Percentiles rank a stretch among this genome's conserved stretches.
Conservation (phyloP, 2,113 vertebrate species). For the Epinephelus cyanopodus region DNA sequence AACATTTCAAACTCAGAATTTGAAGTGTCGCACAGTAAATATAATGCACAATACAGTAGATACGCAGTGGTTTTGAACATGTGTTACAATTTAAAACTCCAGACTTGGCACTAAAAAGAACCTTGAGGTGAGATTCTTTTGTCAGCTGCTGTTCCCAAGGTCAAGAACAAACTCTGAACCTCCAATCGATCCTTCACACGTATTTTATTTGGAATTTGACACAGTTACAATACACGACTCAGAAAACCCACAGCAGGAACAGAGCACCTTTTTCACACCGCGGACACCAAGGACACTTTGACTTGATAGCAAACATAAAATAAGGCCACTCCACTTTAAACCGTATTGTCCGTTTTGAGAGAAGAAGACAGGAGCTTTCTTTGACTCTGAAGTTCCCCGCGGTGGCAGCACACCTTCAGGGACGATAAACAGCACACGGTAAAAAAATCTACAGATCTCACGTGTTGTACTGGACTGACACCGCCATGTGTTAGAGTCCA, state of each 20-base stretch:
- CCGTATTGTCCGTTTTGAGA: slow-evolving; percentile 59
- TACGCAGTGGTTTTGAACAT: fast-evolving
- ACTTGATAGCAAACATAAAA: slow-evolving; percentile 37
- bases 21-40: no score
- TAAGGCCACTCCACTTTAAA: slow-evolving; percentile 73
- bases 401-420: slow-evolving; percentile 10
- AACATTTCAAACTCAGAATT: not conserved
- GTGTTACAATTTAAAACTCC: not conserved
- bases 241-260: slow-evolving; percentile 40
- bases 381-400: not conserved
- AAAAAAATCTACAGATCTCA: slow-evolving; percentile 3
- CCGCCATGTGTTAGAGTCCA: not conserved
- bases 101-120: not conserved
- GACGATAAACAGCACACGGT: not conserved
- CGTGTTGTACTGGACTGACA: not conserved
- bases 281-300: slow-evolving; percentile 57
- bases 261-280: not conserved
- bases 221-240: slow-evolving; percentile 50
- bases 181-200: not conserved
- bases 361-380: slow-evolving; percentile 53
- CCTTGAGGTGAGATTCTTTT: not conserved
- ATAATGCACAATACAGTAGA: not conserved
- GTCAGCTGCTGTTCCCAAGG: not conserved
- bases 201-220: slow-evolving; percentile 61
- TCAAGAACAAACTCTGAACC: slow-evolving; percentile 21